These are phyloP conservation scores for Pseudomyrmex cubaensis DNA, from an alignment of 1,140 invertebrate species.

Conservation along the genomic window DNA sequence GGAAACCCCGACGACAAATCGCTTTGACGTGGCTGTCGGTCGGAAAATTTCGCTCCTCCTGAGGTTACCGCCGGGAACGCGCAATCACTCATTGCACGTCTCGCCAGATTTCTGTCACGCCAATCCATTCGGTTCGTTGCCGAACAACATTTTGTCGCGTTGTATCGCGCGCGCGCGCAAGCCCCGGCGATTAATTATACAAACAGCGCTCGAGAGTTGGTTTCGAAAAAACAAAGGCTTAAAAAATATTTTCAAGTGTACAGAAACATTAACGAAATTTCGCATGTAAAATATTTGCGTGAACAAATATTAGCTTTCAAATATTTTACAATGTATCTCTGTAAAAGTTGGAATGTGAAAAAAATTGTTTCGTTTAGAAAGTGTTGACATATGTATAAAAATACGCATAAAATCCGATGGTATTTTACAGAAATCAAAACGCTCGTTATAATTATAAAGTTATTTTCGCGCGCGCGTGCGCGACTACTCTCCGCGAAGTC, in stretches of 20 bases:
- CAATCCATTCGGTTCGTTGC: constrained; percentile 56
- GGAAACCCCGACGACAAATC: constrained; percentile 79
- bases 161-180: background rate
- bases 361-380: no score
- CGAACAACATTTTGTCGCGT: constrained; percentile 29
- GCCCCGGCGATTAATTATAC: background rate
- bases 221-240: no score
- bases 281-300: no score
- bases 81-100: constrained; percentile 70
- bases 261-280: no score
- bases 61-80: constrained; percentile 71
- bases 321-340: background rate
- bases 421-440: background rate
- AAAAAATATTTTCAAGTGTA: no score
- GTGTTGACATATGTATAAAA: no score
- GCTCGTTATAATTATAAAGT: constrained; percentile 11
- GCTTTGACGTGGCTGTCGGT: constrained; percentile 81
- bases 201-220: no score
- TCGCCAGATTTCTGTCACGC: constrained; percentile 70
- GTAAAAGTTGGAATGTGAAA: no score
- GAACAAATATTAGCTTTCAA: no score
- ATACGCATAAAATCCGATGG: background rate
- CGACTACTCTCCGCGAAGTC: constrained; percentile 61
- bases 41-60: constrained; percentile 79
- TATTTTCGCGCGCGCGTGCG: constrained; percentile 18